Evolutionary conservation across 2,113 vertebrate genomes (phyloP).

Genomic region (Propithecus coquereli): DNA sequence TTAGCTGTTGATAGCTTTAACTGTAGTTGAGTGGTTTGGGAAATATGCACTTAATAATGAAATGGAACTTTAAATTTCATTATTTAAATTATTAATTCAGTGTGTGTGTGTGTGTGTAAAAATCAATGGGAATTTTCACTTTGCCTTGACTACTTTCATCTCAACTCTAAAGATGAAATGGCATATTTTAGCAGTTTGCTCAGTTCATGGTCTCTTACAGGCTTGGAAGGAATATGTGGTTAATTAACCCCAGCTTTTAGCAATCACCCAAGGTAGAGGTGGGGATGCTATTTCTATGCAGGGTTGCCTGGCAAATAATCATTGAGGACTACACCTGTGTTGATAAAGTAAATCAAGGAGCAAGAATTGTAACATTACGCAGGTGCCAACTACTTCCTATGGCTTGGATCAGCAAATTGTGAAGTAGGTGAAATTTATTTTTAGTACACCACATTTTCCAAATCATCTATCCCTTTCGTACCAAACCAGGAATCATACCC

Average conservation of each 20-base stretch:
- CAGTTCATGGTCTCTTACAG: neutral
- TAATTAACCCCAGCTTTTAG: conserved; percentile 61
- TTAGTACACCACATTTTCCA: conserved; percentile 43
- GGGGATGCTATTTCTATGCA: neutral
- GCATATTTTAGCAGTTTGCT: conserved; percentile 24
- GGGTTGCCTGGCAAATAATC: conserved; percentile 47
- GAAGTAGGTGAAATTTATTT: conserved; percentile 56
- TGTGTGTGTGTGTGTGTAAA: neutral
- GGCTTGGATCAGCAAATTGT: conserved; percentile 33
- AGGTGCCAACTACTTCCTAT: conserved; percentile 40
- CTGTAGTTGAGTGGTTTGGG: neutral
- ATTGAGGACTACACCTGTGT: conserved; percentile 48
- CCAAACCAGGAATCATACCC: too few relatives aligned
- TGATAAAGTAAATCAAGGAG: conserved; percentile 61
- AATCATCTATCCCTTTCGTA: neutral
- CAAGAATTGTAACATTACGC: neutral
- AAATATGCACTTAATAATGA: conserved; percentile 5
- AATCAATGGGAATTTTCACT: conserved; percentile 29
- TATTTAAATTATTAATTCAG: conserved; percentile 13
- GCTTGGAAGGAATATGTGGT: neutral
- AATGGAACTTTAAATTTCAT: conserved; percentile 40
- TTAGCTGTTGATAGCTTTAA: conserved; percentile 26
- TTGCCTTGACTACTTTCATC: conserved; percentile 1
- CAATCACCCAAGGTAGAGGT: conserved; percentile 10
- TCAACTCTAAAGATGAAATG: conserved; percentile 19